Conservation (phyloP, 2,888 invertebrate genomes). For the Pseudococcus longispinus region DNA sequence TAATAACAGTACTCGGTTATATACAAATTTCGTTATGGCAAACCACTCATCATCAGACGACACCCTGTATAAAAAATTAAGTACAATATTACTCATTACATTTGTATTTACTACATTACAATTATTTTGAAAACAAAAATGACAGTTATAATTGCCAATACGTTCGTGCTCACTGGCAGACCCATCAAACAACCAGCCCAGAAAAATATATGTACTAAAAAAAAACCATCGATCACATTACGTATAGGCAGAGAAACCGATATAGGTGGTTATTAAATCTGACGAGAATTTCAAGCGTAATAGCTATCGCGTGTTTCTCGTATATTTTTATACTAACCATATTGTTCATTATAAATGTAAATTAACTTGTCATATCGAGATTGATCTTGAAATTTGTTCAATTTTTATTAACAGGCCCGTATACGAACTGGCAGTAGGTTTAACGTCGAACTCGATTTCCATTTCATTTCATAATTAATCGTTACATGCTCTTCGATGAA, state of each 20-base stretch:
- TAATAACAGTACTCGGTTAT: too few species aligned
- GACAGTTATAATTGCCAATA: too few species aligned
- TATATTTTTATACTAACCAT: neutral
- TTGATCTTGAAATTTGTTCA: slow-evolving; percentile 14
- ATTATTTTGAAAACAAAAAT: too few species aligned
- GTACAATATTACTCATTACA: too few species aligned
- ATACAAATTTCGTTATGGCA: too few species aligned
- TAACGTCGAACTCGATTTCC: neutral
- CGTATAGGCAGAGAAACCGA: neutral
- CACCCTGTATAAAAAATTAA: too few species aligned
- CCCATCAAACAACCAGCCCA: neutral
- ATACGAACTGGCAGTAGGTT: neutral
- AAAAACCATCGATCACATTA: slow-evolving; percentile 11
- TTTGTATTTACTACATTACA: too few species aligned
- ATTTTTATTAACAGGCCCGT: neutral
- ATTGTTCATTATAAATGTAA: slow-evolving; percentile 24
- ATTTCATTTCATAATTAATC: slow-evolving; percentile 16
- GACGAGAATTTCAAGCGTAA: neutral
- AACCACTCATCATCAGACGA: too few species aligned
- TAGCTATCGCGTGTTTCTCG: slow-evolving; percentile 17
- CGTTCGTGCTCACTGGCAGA: neutral
- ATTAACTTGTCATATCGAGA: slow-evolving; percentile 34
- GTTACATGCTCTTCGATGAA: slow-evolving; percentile 13
- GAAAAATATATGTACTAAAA: neutral
- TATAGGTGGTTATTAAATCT: slow-evolving; percentile 9